Conservation (phyloP, 2,113 vertebrate species). For the Neogobius melanostomus region DNA sequence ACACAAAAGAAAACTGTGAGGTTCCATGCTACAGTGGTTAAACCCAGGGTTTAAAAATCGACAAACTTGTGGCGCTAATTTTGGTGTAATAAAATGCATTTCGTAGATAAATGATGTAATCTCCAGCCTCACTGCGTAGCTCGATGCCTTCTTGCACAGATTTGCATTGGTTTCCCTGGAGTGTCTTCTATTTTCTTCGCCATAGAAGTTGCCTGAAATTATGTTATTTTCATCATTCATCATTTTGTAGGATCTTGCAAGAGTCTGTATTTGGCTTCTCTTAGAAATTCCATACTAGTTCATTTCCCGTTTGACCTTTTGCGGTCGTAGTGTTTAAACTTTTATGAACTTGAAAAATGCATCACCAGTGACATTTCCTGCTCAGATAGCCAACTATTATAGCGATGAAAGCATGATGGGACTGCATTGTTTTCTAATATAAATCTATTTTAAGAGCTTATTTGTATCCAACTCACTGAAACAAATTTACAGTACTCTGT, state of each 20-base stretch:
- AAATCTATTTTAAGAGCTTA: too few relatives aligned
- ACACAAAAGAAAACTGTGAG: too few relatives aligned
- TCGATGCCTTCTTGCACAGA: background rate
- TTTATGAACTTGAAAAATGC: background rate
- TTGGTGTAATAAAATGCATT: background rate
- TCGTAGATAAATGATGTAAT: background rate
- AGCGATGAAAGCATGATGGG: too few relatives aligned
- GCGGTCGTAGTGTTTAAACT: background rate
- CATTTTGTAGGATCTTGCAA: background rate
- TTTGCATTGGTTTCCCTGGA: background rate
- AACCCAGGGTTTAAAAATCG: too few relatives aligned
- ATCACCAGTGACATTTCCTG: background rate
- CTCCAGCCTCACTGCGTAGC: background rate
- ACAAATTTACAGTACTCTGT: too few relatives aligned
- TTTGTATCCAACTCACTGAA: too few relatives aligned
- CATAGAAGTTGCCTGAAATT: background rate
- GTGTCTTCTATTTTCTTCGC: background rate
- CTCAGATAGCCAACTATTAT: background rate
- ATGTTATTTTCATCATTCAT: background rate
- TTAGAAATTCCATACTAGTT: background rate
- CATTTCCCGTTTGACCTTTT: background rate
- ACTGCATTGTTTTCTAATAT: too few relatives aligned
- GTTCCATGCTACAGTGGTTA: too few relatives aligned
- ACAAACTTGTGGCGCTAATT: background rate
- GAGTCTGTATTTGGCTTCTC: background rate